Percentiles rank a stretch among this genome's conserved stretches.
Conservation (phyloP, 2,888 invertebrate species). For the Heliconius ethilla region DNA sequence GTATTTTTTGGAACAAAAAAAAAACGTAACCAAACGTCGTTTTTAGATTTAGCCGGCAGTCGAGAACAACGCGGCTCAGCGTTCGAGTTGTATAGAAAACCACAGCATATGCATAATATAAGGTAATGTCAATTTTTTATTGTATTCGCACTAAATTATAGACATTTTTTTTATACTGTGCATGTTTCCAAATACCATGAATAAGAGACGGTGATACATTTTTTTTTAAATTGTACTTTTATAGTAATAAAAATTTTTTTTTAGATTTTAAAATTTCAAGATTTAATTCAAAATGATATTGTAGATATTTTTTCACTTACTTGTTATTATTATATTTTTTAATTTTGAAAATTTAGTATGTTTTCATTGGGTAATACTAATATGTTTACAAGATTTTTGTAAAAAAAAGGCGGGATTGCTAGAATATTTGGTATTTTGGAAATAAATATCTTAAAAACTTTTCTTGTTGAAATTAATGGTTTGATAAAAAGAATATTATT, state of each 20-base stretch:
- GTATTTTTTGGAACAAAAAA: neutral
- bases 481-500: no score
- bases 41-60: slow-evolving; percentile 88
- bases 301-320: no score
- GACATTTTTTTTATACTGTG: slow-evolving; percentile 12
- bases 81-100: slow-evolving; percentile 96
- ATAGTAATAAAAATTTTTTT: neutral
- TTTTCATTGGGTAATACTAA: no score
- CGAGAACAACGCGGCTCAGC: slow-evolving; percentile 95
- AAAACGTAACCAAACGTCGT: neutral
- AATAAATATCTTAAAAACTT: neutral
- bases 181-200: slow-evolving; percentile 29
- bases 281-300: no score
- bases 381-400: neutral
- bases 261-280: no score
- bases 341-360: no score
- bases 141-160: slow-evolving; percentile 34
- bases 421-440: neutral
- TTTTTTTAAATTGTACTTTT: neutral
- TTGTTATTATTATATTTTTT: no score
- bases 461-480: no score
- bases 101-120: slow-evolving; percentile 91
- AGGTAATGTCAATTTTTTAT: slow-evolving; percentile 78
- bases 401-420: neutral
- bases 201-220: slow-evolving; percentile 20